phyloP scores from a whole-genome alignment of 2,113 vertebrate species.

The Copsychus sechellarum region DNA sequence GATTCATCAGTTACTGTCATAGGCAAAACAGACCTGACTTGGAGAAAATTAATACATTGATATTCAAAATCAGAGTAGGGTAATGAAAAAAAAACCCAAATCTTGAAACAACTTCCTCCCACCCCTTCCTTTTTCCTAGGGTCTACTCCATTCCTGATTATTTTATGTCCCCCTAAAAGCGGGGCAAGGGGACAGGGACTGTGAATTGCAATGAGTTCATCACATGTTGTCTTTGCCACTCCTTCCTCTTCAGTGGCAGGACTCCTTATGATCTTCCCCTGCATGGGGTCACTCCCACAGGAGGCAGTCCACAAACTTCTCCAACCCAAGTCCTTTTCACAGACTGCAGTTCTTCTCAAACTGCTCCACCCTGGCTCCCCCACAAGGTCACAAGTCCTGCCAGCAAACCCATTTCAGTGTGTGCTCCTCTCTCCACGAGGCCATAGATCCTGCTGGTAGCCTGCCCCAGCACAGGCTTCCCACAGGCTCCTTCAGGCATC shows the following conservation, averaged over 20 bases:
- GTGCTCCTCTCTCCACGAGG: background rate
- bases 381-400: background rate
- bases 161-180: background rate
- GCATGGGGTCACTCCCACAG: fast-evolving
- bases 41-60: background rate
- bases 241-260: background rate
- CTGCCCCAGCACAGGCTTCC: background rate
- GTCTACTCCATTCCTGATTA: background rate
- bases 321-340: background rate
- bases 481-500: background rate
- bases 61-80: background rate
- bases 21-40: background rate
- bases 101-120: background rate
- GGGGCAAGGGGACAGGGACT: background rate
- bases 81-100: background rate
- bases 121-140: background rate
- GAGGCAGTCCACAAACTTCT: background rate
- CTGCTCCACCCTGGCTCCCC: background rate
- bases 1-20: background rate
- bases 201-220: background rate
- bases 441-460: background rate
- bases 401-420: background rate
- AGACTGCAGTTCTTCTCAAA: background rate
- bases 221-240: background rate
- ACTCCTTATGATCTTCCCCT: background rate